A percentile compares a stretch with the other conserved stretches of the same genome.
These are phyloP conservation scores for Heliconius himera DNA, from an alignment of 1,140 invertebrate genomes.

Conservation along the genomic window DNA sequence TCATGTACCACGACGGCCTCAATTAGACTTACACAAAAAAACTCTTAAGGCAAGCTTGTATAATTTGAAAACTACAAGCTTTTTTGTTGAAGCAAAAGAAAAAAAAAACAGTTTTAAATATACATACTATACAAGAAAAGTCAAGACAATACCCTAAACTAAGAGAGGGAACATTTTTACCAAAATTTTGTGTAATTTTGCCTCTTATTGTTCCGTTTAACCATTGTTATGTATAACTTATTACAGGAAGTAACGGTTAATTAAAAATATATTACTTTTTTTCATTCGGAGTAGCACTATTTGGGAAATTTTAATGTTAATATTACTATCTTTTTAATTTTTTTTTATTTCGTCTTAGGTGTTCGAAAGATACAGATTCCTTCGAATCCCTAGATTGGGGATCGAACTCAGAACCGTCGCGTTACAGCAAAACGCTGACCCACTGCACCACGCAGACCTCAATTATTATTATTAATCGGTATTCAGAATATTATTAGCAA, in stretches of 20 bases:
- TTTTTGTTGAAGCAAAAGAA: not conserved
- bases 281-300: not conserved
- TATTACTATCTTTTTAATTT: no score
- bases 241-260: slow-evolving; percentile 15
- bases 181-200: slow-evolving; percentile 30
- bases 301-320: not conserved
- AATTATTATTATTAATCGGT: no score
- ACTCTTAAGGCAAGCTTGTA: not conserved
- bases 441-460: no score
- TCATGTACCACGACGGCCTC: no score
- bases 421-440: no score
- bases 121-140: slow-evolving; percentile 20
- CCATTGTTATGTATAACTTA: slow-evolving; percentile 15
- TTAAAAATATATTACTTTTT: slow-evolving; percentile 21
- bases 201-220: slow-evolving; percentile 1
- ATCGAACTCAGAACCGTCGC: no score
- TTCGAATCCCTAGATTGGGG: no score
- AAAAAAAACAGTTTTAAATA: not conserved
- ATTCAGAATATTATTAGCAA: no score
- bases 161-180: slow-evolving; percentile 10
- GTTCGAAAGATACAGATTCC: no score
- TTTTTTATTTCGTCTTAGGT: no score
- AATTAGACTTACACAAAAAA: not conserved
- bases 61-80: not conserved
- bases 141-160: slow-evolving; percentile 24